Conservation (phyloP, 92 coral and sea anemone species). For the Zoanthus sociatus region DNA sequence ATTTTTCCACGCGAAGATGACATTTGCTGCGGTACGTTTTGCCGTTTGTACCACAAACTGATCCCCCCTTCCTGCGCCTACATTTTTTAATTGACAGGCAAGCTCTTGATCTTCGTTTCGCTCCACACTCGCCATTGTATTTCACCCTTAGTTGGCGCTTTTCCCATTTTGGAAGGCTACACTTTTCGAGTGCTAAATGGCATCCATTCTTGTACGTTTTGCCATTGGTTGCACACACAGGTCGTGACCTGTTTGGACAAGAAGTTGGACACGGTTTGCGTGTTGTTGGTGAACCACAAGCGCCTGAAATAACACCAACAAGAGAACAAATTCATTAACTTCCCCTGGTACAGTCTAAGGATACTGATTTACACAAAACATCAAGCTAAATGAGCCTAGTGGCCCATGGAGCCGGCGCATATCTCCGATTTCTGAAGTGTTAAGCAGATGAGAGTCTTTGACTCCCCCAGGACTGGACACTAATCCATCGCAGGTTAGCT, state of each 20-base stretch:
- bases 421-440: no score
- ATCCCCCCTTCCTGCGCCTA: constrained; percentile 59
- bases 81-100: constrained; percentile 76
- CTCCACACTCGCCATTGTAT: constrained; percentile 69
- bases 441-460: no score
- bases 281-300: constrained; percentile 72
- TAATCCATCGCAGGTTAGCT: no score
- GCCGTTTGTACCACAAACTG: constrained; percentile 96
- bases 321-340: background rate
- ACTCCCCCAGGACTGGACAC: no score
- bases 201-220: constrained; percentile 92
- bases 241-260: constrained; percentile 73
- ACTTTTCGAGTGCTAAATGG: constrained; percentile 73
- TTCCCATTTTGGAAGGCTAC: constrained; percentile 70
- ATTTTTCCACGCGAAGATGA: constrained; percentile 83
- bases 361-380: background rate
- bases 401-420: no score
- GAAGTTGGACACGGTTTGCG: constrained; percentile 75
- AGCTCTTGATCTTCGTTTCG: constrained; percentile 62
- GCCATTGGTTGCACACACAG: constrained; percentile 87
- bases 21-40: constrained; percentile 85
- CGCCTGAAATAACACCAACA: constrained; percentile 57
- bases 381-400: no score
- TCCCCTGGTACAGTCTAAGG: background rate
- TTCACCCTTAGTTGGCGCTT: constrained; percentile 66